Base-by-base conservation (phyloP, 2,888 invertebrate genomes). In the Sminthurinus aureus region DNA sequence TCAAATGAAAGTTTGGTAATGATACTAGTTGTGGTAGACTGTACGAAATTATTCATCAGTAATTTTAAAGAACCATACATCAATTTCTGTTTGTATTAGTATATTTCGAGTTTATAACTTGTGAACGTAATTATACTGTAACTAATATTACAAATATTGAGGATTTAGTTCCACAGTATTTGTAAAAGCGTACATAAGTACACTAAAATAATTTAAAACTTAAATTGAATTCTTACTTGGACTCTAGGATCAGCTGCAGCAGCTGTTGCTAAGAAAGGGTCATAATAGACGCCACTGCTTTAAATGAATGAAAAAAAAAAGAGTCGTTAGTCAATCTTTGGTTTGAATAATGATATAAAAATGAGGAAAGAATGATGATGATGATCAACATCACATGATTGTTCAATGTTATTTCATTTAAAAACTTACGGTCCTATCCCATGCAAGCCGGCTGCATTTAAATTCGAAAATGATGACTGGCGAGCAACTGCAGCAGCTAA, bases 191-290 rank as follows among this genome's bases (percentile, higher is more conserved):
- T n/a, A n/a, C 38, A 4, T 38, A 6, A 38, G 38, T 38, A 71
- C 13, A 11, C 2, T 18, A 20, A 11, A 74, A 38, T 26, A 74
- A 74, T 4, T 26, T 73, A 8, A 18, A n/a, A 73, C 15, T 24
- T 73, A n/a, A n/a, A 13, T 24, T 18, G 52, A 76, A 51, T n/a
- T 4, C 51, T 84, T 86, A 88, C 88, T 88, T 88, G 88, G 58
- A 88, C 85, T 84, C 88, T 74, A 20, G 88, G 88, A 85, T 88
- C 88, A 51, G 92, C 92, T 88, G 95, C 95, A 88, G 95, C 95
- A 89, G 94, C 94, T 87, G 96, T 96, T 83, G 96, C 96, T 92
- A 98, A 92, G 93, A 97, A 96, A 90, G 96, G 97, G 93, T 98
- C 97, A 93, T 97, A 98, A 93, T 97, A 98, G 89, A 97, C 95